Evolutionary conservation across 2,888 invertebrate species (phyloP), one percentile per base, ranked within the genome.

Genomic region (Notodonta dromedarius): DNA sequence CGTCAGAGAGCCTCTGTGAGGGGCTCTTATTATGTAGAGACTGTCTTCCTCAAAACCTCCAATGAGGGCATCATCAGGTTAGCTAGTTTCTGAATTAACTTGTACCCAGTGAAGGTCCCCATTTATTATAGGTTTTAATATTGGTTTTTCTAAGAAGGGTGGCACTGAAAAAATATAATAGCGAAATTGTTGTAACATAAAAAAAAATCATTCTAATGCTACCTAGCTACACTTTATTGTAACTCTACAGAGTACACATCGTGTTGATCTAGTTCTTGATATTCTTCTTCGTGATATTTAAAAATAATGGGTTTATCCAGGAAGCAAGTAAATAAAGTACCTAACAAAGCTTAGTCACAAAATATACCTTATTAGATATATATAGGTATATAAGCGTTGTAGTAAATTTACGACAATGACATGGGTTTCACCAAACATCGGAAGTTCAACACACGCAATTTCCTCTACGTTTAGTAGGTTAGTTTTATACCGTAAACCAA

Each of bases 51-150:
- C 95, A 77, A 94, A 94, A 3, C 95, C 96, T 42, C 95, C 96
- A 59, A 96, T 95, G 13, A 97, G 90, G 5, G 96, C 96, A 68
- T 94, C 95, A 52, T 96, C 94, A 39, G 97, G 97, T 59, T 97
- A 90, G 69, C 94, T 93, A 14, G 94, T 94, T 12, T 71, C 65
- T 46, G 59, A 56, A 55, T 94, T 94, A 58, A 91, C 87, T 11
- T 94, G 40, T 7, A 95, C 94, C 97, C 97, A 98, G 58, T 94
- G 91, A 1, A 94, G 91, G 35, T 90, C 87, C 16, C 94, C 95
- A 51, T 82, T 77, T 53, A 80, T 73, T 39, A 90, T 72, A 11
- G 77, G 73, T 56, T 78, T 80, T 6, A 78, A 24, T 2, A 66
- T 50, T 44, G 72, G 67, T 51, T 69, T 74, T 61, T 78, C 76